Base-by-base conservation (phyloP, 1,140 invertebrate species). In the Drosophila leontia region DNA sequence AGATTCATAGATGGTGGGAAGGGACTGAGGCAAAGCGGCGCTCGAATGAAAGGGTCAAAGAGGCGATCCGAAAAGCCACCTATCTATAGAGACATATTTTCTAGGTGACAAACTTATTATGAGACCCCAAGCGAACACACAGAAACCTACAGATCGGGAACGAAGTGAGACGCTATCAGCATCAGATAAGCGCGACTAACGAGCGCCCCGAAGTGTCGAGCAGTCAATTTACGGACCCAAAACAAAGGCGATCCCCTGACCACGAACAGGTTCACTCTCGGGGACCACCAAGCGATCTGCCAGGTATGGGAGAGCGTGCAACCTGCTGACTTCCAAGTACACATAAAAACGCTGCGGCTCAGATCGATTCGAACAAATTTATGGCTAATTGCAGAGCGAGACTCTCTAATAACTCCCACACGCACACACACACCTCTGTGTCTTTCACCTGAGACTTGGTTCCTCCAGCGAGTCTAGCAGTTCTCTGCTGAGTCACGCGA, bases 41-140 rank as follows among this genome's bases (percentile, higher is more conserved):
- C 83, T 81, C 64, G 55, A 77, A 77, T 78, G 84, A 88, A 88
- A 88, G 85, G 85, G 84, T 67, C 85, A 79, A 65, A 70, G 45
- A 8, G n/a, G 15, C 62, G 13, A 32, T 35, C 15, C 62, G 12
- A 60, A 51, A 34, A 29, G 57, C 39, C 57, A 45, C 57, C 57
- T 37, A 37, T 44, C 39, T 70, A 78, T 82, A 90, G 69, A 82
- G 78, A 82, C 78, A 90, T 91, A 90, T 91, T 91, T 90, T 90
- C 70, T 88, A 91, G 88, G 88, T 91, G 88, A 91, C 88, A 91
- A 91, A 91, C 75, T 87, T 91, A 91, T 91, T 91, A 91, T 87
- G 53, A 69, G 47, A n/a, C 35, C 13, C 68, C 41, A 56, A 55
- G 34, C 47, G 59, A 44, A 51, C n/a, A 32, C 48, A 32, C 48